phyloP scores from a whole-genome alignment of 2,888 invertebrate species.

The Sarcophaga variegata region DNA sequence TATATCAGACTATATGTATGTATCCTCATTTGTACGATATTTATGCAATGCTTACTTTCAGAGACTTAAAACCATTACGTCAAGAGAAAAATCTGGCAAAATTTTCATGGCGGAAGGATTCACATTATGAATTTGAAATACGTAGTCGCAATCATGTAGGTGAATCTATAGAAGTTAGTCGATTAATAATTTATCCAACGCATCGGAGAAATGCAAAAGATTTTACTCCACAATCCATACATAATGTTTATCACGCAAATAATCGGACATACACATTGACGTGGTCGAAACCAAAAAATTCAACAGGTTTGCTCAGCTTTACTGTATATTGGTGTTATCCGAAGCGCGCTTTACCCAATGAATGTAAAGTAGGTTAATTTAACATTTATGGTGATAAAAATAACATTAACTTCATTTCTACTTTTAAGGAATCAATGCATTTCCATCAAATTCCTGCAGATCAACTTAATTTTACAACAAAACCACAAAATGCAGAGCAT shows the following conservation, averaged over 20 bases:
- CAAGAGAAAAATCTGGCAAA: constrained; percentile 75
- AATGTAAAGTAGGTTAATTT: constrained; percentile 83
- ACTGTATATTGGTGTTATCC: constrained; percentile 91
- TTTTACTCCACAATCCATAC: constrained; percentile 74
- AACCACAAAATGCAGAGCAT: constrained; percentile 81
- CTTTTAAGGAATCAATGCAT: constrained; percentile 84
- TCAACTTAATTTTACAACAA: constrained; percentile 78
- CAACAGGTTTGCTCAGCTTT: constrained; percentile 84
- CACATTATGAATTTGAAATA: constrained; percentile 75
- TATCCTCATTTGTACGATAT: background rate
- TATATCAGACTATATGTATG: background rate
- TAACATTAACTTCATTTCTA: background rate
- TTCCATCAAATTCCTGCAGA: constrained; percentile 83
- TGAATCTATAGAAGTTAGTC: constrained; percentile 74
- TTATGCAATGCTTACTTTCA: constrained; percentile 35
- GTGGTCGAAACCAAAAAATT: constrained; percentile 85
- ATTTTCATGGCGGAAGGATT: constrained; percentile 72
- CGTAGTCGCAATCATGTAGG: constrained; percentile 76
- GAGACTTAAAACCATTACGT: constrained; percentile 63
- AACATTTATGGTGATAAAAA: background rate
- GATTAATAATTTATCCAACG: constrained; percentile 74
- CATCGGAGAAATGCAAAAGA: constrained; percentile 68
- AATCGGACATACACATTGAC: constrained; percentile 88
- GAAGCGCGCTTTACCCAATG: constrained; percentile 83
- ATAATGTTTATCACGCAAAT: constrained; percentile 85